Conservation (phyloP, 2,797 vertebrate species). For the Taenioides sp. region DNA sequence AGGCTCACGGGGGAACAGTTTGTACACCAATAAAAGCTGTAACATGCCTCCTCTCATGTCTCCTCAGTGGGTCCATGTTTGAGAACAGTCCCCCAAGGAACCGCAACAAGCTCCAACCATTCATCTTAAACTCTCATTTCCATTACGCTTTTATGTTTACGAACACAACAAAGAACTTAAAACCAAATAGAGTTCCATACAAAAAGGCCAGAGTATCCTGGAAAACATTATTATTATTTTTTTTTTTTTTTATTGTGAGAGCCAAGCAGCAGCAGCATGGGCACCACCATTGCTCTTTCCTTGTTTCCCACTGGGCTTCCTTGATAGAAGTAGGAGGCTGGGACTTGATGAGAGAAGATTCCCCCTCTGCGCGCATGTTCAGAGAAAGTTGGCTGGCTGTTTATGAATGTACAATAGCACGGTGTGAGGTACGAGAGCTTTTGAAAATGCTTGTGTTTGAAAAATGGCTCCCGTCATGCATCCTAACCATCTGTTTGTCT, state of each 20-base stretch:
- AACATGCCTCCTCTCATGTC: slow-evolving; percentile 41
- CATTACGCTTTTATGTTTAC: slow-evolving; percentile 55
- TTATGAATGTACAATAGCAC: slow-evolving; percentile 14
- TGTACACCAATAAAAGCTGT: slow-evolving; percentile 47
- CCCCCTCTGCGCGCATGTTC: slow-evolving; percentile 25
- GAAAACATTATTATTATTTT: slow-evolving; percentile 39
- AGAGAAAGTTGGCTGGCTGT: slow-evolving; percentile 20
- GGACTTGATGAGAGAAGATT: slow-evolving; percentile 63
- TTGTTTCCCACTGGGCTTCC: slow-evolving; percentile 61
- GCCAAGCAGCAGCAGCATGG: slow-evolving; percentile 31
- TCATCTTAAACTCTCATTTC: slow-evolving; percentile 61
- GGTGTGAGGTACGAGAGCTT: slow-evolving; percentile 12
- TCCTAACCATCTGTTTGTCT: slow-evolving; percentile 46
- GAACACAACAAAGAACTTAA: slow-evolving; percentile 54
- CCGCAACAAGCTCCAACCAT: slow-evolving; percentile 20
- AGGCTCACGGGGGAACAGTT: slow-evolving; percentile 56
- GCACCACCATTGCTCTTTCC: slow-evolving; percentile 39
- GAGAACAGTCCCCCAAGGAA: slow-evolving; percentile 52
- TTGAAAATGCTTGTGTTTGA: slow-evolving; percentile 33
- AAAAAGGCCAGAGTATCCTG: slow-evolving; percentile 27
- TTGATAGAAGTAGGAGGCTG: slow-evolving; percentile 52
- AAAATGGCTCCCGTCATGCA: slow-evolving; percentile 34
- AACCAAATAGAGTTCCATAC: slow-evolving; percentile 62
- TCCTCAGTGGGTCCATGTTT: slow-evolving; percentile 44
- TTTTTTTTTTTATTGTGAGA: slow-evolving; percentile 45